These are phyloP conservation scores for Plodia interpunctella DNA, from an alignment of 1,140 invertebrate genomes.

Conservation along the genomic window DNA sequence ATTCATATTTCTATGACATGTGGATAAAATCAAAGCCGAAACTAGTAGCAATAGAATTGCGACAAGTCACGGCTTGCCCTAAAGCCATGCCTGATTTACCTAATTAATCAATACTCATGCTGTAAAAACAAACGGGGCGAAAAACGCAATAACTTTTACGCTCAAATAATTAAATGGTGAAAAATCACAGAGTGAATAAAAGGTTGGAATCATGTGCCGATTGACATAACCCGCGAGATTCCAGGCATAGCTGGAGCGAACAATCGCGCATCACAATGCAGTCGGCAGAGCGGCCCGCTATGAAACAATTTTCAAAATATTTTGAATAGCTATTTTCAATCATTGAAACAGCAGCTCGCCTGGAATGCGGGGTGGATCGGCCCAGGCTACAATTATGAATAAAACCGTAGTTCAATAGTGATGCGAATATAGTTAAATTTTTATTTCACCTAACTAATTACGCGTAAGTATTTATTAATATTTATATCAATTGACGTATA, in stretches of 20 bases:
- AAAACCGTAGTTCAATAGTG: slow-evolving; percentile 23
- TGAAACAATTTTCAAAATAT: slow-evolving; percentile 76
- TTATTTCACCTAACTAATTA: no score
- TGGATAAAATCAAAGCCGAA: no score
- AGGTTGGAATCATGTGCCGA: slow-evolving; percentile 31
- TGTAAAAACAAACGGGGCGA: neutral
- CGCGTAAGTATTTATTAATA: no score
- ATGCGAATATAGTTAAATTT: no score
- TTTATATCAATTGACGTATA: no score
- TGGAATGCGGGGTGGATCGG: slow-evolving; percentile 58
- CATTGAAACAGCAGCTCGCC: slow-evolving; percentile 65
- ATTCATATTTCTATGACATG: no score
- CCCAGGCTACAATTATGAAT: slow-evolving; percentile 25
- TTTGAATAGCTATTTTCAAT: slow-evolving; percentile 76
- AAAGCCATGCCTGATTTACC: no score
- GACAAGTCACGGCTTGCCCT: no score
- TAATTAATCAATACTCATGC: neutral
- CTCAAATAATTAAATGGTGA: neutral
- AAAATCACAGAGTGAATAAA: slow-evolving; percentile 13
- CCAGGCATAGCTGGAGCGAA: slow-evolving; percentile 48
- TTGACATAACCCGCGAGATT: slow-evolving; percentile 57
- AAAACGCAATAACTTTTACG: neutral
- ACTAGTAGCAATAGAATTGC: no score
- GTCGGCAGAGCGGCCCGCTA: slow-evolving; percentile 48
- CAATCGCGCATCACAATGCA: slow-evolving; percentile 48